Evolutionary conservation across 2,797 vertebrate genomes (phyloP).

Genomic region (Furcifer pardalis): DNA sequence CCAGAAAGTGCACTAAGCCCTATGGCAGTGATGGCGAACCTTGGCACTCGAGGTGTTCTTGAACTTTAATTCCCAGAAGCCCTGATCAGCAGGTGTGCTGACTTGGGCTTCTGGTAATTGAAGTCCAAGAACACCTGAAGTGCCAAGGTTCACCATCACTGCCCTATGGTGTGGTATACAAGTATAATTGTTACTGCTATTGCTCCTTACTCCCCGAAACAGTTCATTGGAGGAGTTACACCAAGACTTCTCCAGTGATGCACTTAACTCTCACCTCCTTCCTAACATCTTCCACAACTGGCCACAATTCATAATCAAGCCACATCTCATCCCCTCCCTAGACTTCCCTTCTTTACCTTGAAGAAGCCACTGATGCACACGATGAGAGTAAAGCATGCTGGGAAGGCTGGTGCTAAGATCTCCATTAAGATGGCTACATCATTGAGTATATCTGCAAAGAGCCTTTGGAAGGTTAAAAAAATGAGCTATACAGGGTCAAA

Average conservation of each 20-base stretch:
- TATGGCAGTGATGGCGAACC: no score
- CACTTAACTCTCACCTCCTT: no score
- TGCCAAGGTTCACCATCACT: no score
- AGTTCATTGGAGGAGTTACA: background rate
- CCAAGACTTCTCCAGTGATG: background rate
- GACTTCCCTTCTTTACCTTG: slow-evolving; percentile 78
- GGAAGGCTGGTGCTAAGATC: slow-evolving; percentile 84
- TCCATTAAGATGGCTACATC: slow-evolving; percentile 91
- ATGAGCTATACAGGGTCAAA: background rate
- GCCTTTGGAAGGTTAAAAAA: slow-evolving; percentile 66
- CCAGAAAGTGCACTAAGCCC: no score
- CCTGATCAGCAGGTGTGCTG: no score
- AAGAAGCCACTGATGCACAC: slow-evolving; percentile 86
- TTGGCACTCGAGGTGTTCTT: no score
- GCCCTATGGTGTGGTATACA: no score
- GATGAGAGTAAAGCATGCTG: slow-evolving; percentile 83
- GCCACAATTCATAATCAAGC: background rate
- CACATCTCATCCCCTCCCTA: background rate
- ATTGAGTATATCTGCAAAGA: slow-evolving; percentile 90
- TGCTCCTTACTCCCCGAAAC: background rate
- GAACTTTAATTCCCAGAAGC: no score
- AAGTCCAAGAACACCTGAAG: no score
- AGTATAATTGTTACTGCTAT: no score
- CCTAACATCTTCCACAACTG: background rate
- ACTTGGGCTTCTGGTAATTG: no score